Evolutionary conservation across 2,888 invertebrate species (phyloP).

Genomic region (Tricholauxania praeusta): DNA sequence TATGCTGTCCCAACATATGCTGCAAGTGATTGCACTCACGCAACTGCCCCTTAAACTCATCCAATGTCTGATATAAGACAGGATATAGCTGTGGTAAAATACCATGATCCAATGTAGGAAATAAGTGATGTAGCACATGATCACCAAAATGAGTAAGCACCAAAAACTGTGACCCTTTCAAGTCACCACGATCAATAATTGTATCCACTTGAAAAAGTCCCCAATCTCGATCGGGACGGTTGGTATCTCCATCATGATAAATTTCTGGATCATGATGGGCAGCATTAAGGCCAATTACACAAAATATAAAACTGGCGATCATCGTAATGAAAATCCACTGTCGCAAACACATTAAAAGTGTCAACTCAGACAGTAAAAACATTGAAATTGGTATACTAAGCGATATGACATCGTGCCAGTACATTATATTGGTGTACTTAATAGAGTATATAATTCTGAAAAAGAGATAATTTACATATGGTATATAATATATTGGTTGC

Average conservation of each 20-base stretch:
- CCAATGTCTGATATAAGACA: conserved; percentile 66
- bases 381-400: conserved; percentile 68
- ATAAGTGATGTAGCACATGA: conserved; percentile 83
- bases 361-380: conserved; percentile 62
- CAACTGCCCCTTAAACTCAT: conserved; percentile 64
- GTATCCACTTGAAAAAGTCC: conserved; percentile 82
- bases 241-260: conserved; percentile 82
- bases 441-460: conserved; percentile 60
- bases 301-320: conserved; percentile 74
- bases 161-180: conserved; percentile 76
- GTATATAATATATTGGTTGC: not conserved
- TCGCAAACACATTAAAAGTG: conserved; percentile 54
- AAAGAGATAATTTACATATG: conserved; percentile 11
- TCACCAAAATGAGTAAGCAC: conserved; percentile 81
- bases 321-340: conserved; percentile 72
- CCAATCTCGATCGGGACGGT: conserved; percentile 75
- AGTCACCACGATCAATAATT: conserved; percentile 77
- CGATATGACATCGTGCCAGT: conserved; percentile 67
- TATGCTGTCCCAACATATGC: conserved; percentile 76
- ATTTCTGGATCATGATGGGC: conserved; percentile 85
- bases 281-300: conserved; percentile 76
- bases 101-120: conserved; percentile 84
- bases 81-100: conserved; percentile 77
- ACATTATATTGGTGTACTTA: conserved; percentile 57
- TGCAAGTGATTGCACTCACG: conserved; percentile 71